phyloP scores from a whole-genome alignment of 2,888 invertebrate genomes.

The Phalangium opilio region DNA sequence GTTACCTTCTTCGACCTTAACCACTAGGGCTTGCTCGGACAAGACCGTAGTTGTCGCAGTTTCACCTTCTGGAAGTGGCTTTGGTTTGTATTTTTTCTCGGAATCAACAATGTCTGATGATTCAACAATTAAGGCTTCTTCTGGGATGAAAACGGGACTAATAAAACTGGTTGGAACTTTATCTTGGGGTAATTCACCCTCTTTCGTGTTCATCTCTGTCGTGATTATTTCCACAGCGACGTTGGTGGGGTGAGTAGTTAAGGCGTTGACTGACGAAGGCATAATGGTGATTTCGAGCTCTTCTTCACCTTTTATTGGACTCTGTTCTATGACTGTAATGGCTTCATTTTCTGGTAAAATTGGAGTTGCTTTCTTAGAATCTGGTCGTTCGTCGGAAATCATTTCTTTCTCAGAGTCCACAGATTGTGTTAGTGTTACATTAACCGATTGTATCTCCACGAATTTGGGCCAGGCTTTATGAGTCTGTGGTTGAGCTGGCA shows the following conservation, averaged over 20 bases:
- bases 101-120: neutral
- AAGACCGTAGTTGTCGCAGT: too few relatives aligned
- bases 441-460: slow-evolving; percentile 1
- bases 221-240: slow-evolving; percentile 12
- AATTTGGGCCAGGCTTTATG: neutral
- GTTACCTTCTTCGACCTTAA: too few relatives aligned
- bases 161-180: neutral
- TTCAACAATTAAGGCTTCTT: neutral
- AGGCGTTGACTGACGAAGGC: slow-evolving; percentile 6
- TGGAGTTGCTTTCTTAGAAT: slow-evolving; percentile 6
- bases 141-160: neutral
- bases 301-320: slow-evolving; percentile 9
- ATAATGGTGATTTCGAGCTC: neutral
- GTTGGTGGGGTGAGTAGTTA: neutral
- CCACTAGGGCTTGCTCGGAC: too few relatives aligned
- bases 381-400: neutral
- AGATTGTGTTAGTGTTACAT: slow-evolving; percentile 1
- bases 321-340: slow-evolving; percentile 7
- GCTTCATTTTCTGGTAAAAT: slow-evolving; percentile 12
- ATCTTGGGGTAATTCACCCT: slow-evolving; percentile 8
- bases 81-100: too few relatives aligned
- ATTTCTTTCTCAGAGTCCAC: slow-evolving; percentile 4
- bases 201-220: slow-evolving; percentile 13
- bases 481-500: slow-evolving; percentile 4
- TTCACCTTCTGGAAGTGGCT: too few relatives aligned